Percentiles rank a stretch among this genome's conserved stretches.
Conservation (phyloP, 2,888 invertebrate genomes). For the Amblyjoppa proteus region DNA sequence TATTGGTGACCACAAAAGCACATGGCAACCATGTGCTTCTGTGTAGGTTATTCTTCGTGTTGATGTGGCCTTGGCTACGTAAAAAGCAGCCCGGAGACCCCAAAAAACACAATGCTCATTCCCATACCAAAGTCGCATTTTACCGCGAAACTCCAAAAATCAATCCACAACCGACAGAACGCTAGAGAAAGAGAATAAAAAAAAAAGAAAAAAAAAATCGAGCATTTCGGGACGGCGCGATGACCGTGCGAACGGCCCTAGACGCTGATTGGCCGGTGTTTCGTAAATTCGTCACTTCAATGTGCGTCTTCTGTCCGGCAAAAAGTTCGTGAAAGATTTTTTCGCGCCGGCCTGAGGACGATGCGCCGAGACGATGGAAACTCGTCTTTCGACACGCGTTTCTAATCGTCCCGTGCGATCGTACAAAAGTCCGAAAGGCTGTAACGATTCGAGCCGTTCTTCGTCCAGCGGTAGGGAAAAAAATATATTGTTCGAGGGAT, state of each 20-base stretch:
- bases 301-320: not conserved
- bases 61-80: not conserved
- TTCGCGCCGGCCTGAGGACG: constrained; percentile 39
- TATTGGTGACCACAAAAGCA: constrained; percentile 70
- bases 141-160: not conserved
- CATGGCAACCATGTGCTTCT: constrained; percentile 70
- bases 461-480: not conserved
- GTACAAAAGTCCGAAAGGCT: too few species aligned
- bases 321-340: not conserved
- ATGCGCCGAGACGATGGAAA: constrained; percentile 7
- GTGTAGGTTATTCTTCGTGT: constrained; percentile 50
- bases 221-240: constrained; percentile 1
- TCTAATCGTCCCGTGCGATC: not conserved
- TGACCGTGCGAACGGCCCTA: not conserved
- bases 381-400: not conserved
- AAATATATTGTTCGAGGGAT: constrained; percentile 3
- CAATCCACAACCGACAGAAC: not conserved
- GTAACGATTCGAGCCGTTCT: too few species aligned
- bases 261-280: not conserved
- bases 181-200: not conserved
- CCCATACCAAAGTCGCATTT: not conserved
- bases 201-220: not conserved
- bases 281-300: not conserved
- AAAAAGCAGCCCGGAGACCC: not conserved
- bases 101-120: not conserved